Evolutionary conservation across 2,888 invertebrate genomes (phyloP).

Genomic region (Lymantria monacha): DNA sequence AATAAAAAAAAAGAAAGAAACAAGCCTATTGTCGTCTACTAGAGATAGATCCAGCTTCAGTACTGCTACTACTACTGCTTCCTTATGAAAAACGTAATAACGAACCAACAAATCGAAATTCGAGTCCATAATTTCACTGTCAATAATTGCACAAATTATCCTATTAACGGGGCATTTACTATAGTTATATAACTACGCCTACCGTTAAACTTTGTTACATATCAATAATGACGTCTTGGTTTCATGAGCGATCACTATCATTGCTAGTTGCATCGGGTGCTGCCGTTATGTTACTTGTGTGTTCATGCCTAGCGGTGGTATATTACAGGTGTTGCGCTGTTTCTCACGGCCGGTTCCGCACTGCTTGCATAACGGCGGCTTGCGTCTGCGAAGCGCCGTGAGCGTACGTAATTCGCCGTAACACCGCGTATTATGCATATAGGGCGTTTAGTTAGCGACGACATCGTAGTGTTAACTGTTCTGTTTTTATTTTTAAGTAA

Average conservation of each 20-base stretch:
- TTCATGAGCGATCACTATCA: slow-evolving; percentile 34
- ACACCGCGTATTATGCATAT: slow-evolving; percentile 70
- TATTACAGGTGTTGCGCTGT: slow-evolving; percentile 64
- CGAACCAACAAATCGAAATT: too few species aligned
- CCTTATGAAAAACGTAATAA: too few species aligned
- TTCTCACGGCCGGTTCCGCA: slow-evolving; percentile 72
- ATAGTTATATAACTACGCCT: too few species aligned
- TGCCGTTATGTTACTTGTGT: slow-evolving; percentile 49
- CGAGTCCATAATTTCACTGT: too few species aligned
- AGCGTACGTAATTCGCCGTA: slow-evolving; percentile 70
- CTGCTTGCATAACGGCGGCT: slow-evolving; percentile 65
- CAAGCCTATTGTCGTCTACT: too few species aligned
- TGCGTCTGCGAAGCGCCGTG: slow-evolving; percentile 23
- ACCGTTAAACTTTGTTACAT: neutral
- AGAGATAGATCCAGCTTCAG: too few species aligned
- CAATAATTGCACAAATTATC: too few species aligned
- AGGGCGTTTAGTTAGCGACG: slow-evolving; percentile 52
- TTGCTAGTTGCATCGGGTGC: slow-evolving; percentile 27
- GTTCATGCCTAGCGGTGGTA: slow-evolving; percentile 41
- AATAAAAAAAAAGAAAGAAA: too few species aligned
- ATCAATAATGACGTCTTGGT: slow-evolving; percentile 17
- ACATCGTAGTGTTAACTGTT: slow-evolving; percentile 15
- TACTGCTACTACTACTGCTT: too few species aligned
- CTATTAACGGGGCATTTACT: too few species aligned
- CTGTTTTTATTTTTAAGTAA: neutral